Percentiles rank a stretch among this genome's conserved stretches.
Conservation (phyloP, 2,888 invertebrate species). For the Spodoptera exigua region DNA sequence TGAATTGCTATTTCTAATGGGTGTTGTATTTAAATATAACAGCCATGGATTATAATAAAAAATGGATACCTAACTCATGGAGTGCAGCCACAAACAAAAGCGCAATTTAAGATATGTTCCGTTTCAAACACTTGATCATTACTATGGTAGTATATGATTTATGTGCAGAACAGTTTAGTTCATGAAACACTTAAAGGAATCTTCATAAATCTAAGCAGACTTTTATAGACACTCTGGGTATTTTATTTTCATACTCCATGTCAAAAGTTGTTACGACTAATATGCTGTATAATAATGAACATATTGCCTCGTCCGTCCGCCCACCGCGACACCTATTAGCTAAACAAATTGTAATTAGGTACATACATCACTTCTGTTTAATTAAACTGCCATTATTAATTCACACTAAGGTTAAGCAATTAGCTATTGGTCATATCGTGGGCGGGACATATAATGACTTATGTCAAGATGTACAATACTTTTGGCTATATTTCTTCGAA, state of each 20-base stretch:
- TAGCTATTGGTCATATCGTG: slow-evolving; percentile 51
- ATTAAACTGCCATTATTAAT: slow-evolving; percentile 69
- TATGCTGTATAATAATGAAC: slow-evolving; percentile 61
- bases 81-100: too few species aligned
- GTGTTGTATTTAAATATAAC: slow-evolving; percentile 41
- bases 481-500: slow-evolving; percentile 17
- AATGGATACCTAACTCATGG: slow-evolving; percentile 13
- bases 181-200: too few species aligned
- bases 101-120: too few species aligned
- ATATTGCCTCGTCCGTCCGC: slow-evolving; percentile 64
- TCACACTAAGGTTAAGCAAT: slow-evolving; percentile 65
- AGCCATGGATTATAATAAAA: slow-evolving; percentile 14
- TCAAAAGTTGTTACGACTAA: slow-evolving; percentile 29
- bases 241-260: slow-evolving; percentile 18
- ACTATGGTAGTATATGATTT: too few species aligned
- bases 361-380: slow-evolving; percentile 71
- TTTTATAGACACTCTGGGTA: not conserved
- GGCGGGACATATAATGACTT: slow-evolving; percentile 34
- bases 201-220: too few species aligned
- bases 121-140: too few species aligned
- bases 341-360: slow-evolving; percentile 71
- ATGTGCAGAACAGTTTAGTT: too few species aligned
- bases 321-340: slow-evolving; percentile 69
- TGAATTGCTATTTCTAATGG: slow-evolving; percentile 48
- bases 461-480: slow-evolving; percentile 24